These are phyloP conservation scores for Antechinus flavipes DNA, from an alignment of 2,113 vertebrate genomes.

Conservation along the genomic window DNA sequence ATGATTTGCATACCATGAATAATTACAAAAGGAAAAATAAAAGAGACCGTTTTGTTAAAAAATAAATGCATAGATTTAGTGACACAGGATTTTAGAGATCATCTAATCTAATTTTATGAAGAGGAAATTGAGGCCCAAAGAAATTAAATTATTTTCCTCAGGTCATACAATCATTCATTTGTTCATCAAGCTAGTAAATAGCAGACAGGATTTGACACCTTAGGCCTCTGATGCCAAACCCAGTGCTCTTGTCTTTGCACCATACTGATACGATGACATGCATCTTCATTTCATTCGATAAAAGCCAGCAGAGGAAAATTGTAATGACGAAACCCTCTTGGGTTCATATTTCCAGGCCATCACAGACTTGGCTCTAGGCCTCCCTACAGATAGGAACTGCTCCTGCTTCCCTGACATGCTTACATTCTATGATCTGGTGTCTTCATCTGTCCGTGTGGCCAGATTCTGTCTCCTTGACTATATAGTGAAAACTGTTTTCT, in stretches of 20 bases:
- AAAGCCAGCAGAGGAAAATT: constrained; percentile 37
- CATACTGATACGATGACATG: constrained; percentile 20
- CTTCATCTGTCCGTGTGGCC: constrained; percentile 64
- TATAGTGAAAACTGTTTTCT: constrained; percentile 20
- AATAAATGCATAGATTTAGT: constrained; percentile 13
- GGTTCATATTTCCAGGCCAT: constrained; percentile 67
- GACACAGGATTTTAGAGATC: neutral
- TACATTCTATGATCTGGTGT: constrained; percentile 48
- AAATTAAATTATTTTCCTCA: neutral
- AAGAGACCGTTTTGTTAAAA: constrained; percentile 18
- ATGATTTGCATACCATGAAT: constrained; percentile 16
- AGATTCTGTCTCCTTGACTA: constrained; percentile 5
- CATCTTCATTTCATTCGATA: neutral
- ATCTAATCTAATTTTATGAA: neutral
- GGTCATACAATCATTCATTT: neutral
- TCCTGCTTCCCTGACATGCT: constrained; percentile 60
- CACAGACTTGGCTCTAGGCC: constrained; percentile 65
- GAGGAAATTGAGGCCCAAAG: neutral
- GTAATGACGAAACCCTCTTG: constrained; percentile 21
- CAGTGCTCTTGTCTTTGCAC: neutral
- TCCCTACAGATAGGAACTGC: constrained; percentile 58
- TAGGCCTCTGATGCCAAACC: neutral
- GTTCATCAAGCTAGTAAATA: neutral
- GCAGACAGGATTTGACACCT: neutral
- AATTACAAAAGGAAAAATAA: constrained; percentile 43